These are phyloP conservation scores for Paradisaea rubra DNA, from an alignment of 2,113 vertebrate species.

Conservation along the genomic window DNA sequence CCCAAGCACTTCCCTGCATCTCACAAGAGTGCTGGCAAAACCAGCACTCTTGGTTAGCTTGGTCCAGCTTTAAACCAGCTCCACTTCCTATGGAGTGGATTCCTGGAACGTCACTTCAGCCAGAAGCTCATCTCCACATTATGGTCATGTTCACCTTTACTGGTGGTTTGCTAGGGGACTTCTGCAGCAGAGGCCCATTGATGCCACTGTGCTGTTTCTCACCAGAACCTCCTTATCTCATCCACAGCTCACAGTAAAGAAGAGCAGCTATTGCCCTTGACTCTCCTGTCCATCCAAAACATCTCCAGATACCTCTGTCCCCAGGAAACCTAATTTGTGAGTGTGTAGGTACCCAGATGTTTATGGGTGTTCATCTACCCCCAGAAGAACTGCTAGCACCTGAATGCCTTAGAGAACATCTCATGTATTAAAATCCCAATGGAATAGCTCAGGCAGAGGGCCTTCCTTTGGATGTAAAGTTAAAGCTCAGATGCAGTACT, in stretches of 20 bases:
- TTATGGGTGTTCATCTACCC: background rate
- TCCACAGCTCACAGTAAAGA: background rate
- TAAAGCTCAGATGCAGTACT: background rate
- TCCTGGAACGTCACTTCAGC: background rate
- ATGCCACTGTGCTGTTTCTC: background rate
- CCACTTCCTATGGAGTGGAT: background rate
- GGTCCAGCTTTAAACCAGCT: background rate
- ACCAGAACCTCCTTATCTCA: background rate
- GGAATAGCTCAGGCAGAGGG: background rate
- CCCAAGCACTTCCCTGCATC: background rate
- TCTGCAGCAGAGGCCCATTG: background rate
- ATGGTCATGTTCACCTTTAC: background rate
- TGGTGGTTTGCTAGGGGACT: no score
- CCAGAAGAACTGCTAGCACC: background rate
- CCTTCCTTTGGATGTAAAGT: background rate
- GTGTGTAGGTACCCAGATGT: background rate
- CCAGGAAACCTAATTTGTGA: background rate
- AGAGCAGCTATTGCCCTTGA: background rate
- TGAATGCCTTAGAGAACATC: background rate
- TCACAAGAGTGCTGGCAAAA: background rate
- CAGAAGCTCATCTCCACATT: background rate
- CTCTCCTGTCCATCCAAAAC: background rate
- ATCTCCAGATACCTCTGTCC: background rate
- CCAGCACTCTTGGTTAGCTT: background rate
- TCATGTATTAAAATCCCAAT: fast-evolving